These are phyloP conservation scores for Caerostris extrusa DNA, from an alignment of 1,140 invertebrate genomes.

Conservation along the genomic window DNA sequence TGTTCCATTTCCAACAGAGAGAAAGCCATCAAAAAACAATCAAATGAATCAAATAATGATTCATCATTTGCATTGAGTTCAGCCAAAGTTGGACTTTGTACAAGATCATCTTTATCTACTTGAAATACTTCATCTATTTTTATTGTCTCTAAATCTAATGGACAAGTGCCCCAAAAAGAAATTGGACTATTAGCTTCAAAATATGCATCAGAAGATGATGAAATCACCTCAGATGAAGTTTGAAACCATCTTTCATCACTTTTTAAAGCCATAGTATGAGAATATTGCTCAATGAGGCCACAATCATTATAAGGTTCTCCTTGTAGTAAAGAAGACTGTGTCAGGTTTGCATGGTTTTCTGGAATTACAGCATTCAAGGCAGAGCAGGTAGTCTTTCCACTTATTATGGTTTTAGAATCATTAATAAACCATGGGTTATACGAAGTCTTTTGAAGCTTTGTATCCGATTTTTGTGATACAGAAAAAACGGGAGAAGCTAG, in stretches of 20 bases:
- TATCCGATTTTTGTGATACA: neutral
- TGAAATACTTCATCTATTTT: constrained; percentile 78
- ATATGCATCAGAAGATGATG: constrained; percentile 59
- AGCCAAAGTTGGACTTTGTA: constrained; percentile 90
- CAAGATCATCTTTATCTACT: constrained; percentile 87
- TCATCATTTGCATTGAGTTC: constrained; percentile 93
- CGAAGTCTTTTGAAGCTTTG: constrained; percentile 20
- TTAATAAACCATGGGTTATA: constrained; percentile 17
- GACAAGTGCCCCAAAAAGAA: constrained; percentile 65
- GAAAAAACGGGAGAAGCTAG: constrained; percentile 44
- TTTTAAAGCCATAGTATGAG: neutral
- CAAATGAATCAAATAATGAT: constrained; percentile 81
- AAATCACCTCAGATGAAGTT: constrained; percentile 11
- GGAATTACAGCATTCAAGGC: neutral
- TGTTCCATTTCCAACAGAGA: constrained; percentile 24
- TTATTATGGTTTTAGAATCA: neutral
- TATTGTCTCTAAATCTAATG: constrained; percentile 72
- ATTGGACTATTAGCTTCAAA: constrained; percentile 66
- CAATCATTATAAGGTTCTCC: neutral
- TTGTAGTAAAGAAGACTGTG: neutral
- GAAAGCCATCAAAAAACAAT: constrained; percentile 70
- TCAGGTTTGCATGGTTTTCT: neutral
- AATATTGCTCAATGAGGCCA: neutral
- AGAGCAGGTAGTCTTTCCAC: constrained; percentile 6
- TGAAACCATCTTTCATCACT: constrained; percentile 9